Base-by-base conservation (phyloP, 1,140 invertebrate genomes). In the Wiebesia pumilae region DNA sequence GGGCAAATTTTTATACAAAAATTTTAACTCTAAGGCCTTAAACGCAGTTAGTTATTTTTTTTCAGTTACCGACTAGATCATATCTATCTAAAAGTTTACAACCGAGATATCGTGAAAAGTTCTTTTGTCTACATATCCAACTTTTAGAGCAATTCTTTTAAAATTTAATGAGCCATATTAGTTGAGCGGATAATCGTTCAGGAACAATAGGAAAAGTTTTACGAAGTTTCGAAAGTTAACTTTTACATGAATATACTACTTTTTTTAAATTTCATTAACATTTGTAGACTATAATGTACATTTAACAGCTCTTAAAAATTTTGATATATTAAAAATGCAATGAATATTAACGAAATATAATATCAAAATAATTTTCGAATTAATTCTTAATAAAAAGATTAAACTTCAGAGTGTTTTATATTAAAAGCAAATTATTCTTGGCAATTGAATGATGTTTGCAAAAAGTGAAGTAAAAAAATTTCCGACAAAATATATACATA, bases 131-230 rank as follows among this genome's bases (percentile, higher is more conserved):
- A 75, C 24, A 43, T 75, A 75, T 75, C 24, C 3, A 75, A 75
- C 71, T 75, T 43, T 75, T 43, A 4, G n/a, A 75, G 19, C 2
- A 40, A 75, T 75, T 19, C 24, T 75, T 75, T 43, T 43, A 43
- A 75, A 75, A 75, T 75, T 75, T 75, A 75, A 75, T 75, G 71
- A 75, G 38, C 24, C 71, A 43, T 27, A 75, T 73, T 73, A 75
- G 71, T 38, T 75, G 38, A 75, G 38, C 71, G 38, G 14, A 75
- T 75, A 38, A 75, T 75, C 71, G 33, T 75, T 43, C 71, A 43
- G 9, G 19, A n/a, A 75, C 43, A 24, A 75, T 43, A 75, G 69
- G 40, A 40, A 75, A 43, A 75, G 38, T 75, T 75, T 75, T 75
- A 6, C 21, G 35, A 75, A 75, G 19, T 21, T 75, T 75, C 38